Base-by-base conservation (phyloP, 2,797 vertebrate genomes). In the Discoglossus pictus region DNA sequence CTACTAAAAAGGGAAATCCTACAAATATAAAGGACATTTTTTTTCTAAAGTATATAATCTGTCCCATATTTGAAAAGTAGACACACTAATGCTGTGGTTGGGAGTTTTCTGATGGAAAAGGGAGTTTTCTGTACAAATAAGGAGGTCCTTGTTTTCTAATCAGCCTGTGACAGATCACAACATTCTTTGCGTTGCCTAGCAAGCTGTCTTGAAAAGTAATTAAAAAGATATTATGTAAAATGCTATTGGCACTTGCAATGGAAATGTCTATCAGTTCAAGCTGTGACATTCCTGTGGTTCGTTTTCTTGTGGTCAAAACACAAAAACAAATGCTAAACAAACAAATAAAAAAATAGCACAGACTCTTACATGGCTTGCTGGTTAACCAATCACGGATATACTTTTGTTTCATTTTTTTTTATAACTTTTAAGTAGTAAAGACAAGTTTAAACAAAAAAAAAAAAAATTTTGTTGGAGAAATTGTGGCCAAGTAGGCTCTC, bases 261-360 rank as follows among this genome's bases (percentile, higher is more conserved):
- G 10, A 35, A 31, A 36, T 44, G 36, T 59, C 40, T 10, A 7
- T 72, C 52, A 21, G 51, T 66, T 63, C 72, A 71, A 72, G 67
- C 79, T 78, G 72, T 65, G 76, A 73, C 18, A 23, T 24, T 9
- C 51, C 17, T 60, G 65, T 44, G 65, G 36, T 68, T 52, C 12
- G 43, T 52, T 60, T 24, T 60, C 17, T 68, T 68, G 21, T 34
- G 53, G 11, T 53, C 17, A 17, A 35, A 44, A 60, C 27, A 36
- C 16, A 40, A 58, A 59, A 67, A 59, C 35, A 67, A 59, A 67
- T 44, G 21, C 27, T 40, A 25, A 25, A 20, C 13, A 48, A 20
- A 39, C 35, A 25, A 55, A 31, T 40, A 44, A 17, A 44, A 61
- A 53, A 60, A 54, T 18, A 23, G 39, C 12, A 25, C 23, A 17